Conservation (phyloP, 2,797 vertebrate species). For the Semotilus atromaculatus region DNA sequence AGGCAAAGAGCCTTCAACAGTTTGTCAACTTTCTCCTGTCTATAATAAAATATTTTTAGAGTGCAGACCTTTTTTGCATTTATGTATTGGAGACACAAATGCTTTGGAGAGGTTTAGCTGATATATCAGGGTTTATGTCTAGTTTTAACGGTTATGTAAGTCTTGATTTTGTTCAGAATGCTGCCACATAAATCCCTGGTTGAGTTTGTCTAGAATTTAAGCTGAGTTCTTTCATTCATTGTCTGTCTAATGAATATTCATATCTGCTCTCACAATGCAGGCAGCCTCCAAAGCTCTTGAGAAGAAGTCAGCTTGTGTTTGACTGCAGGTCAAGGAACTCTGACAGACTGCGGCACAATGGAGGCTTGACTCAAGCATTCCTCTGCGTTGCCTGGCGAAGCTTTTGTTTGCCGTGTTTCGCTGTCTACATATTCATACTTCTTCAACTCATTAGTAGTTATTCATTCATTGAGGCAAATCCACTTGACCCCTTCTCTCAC, state of each 20-base stretch:
- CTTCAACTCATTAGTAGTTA: slow-evolving; percentile 83
- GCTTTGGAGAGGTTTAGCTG: neutral
- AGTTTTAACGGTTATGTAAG: neutral
- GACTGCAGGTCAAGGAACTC: slow-evolving; percentile 74
- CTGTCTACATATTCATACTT: slow-evolving; percentile 82
- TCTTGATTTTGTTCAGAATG: neutral
- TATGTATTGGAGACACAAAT: no score
- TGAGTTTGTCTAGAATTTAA: slow-evolving; percentile 46
- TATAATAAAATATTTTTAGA: no score
- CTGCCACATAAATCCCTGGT: slow-evolving; percentile 17
- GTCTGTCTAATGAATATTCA: slow-evolving; percentile 63
- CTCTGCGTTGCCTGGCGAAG: slow-evolving; percentile 80
- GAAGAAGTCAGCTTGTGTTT: slow-evolving; percentile 66
- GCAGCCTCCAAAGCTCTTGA: slow-evolving; percentile 66
- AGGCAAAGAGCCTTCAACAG: no score
- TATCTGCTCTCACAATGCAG: slow-evolving; percentile 48
- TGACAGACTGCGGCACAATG: slow-evolving; percentile 72
- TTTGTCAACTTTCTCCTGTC: no score
- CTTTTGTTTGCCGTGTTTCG: slow-evolving; percentile 74
- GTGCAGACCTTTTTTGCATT: no score
- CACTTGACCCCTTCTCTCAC: slow-evolving; percentile 81
- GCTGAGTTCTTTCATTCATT: slow-evolving; percentile 47
- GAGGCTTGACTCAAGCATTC: slow-evolving; percentile 83
- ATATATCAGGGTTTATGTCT: neutral
- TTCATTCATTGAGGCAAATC: slow-evolving; percentile 81